Evolutionary conservation across 2,797 vertebrate genomes (phyloP), one percentile per base, ranked within the genome.

Genomic region (Antrozous pallidus): DNA sequence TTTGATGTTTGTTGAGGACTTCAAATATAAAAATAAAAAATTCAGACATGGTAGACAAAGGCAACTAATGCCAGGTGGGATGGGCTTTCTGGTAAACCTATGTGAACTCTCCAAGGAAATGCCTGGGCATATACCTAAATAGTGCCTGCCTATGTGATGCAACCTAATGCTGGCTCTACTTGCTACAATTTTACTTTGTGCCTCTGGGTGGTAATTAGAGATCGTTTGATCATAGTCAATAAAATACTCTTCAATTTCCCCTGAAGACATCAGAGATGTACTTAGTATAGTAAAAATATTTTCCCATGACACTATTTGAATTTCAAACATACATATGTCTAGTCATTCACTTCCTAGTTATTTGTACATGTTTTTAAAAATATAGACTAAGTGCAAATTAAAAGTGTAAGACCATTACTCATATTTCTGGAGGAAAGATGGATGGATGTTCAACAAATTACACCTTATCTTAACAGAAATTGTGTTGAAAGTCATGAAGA

Each of bases 191-290:
- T 97, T 97, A 87, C 97, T 98, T 97, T 94, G 87, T 95, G 95
- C 90, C 93, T 94, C 84, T 97, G 96, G 95, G 40, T 97, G 90
- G 79, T 98, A 98, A 98, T 98, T 98, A 98, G 11, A 89, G 69
- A 95, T 94, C 93, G 95, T 98, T 98, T 98, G 98, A 98, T 98
- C 98, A 98, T 45, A 95, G 96, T 94, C 85, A 97, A 96, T 96
- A 97, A 96, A 97, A 97, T 98, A 97, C 94, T 80, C 97, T 97
- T 97, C 96, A 95, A 96, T 96, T 97, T 97, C 90, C 97, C 97
- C 97, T 94, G 94, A 96, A 98, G 98, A 98, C 98, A 98, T 98
- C 97, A 95, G 92, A 97, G 97, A 98, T 97, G 24, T 73, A 96
- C 94, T 83, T 97, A 58, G 33, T 97, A 93, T 87, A 96, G 87